Conservation (phyloP, 2,888 invertebrate species). For the Eledone cirrhosa region DNA sequence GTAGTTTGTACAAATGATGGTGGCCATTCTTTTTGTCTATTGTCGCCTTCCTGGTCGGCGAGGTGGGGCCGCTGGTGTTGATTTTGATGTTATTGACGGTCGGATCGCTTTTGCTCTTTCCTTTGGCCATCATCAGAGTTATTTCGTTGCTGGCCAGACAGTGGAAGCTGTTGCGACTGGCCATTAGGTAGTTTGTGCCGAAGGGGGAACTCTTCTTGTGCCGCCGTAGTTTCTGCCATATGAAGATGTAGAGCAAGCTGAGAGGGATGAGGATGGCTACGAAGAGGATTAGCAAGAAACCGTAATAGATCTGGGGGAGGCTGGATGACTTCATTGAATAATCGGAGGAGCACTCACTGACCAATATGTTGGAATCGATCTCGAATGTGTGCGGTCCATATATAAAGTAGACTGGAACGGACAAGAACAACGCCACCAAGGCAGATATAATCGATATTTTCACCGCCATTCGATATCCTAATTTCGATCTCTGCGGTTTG, state of each 20-base stretch:
- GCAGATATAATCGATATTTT: slow-evolving; percentile 5
- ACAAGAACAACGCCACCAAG: not conserved
- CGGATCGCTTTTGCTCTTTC: not conserved
- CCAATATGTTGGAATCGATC: not conserved
- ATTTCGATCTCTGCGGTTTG: slow-evolving; percentile 11
- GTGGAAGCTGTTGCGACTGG: slow-evolving; percentile 23
- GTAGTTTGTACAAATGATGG: slow-evolving; percentile 16
- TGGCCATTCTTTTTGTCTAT: slow-evolving; percentile 9
- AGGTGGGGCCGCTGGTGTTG: not conserved
- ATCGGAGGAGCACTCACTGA: slow-evolving; percentile 14
- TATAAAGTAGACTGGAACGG: not conserved
- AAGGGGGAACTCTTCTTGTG: slow-evolving; percentile 21
- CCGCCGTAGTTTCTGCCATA: slow-evolving; percentile 1
- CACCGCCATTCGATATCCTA: slow-evolving; percentile 1
- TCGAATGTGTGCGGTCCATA: not conserved
- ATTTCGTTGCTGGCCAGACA: not conserved
- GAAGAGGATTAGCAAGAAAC: slow-evolving; percentile 11
- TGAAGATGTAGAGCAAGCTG: not conserved
- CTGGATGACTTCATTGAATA: not conserved
- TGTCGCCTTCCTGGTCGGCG: not conserved
- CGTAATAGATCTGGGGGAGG: slow-evolving; percentile 4
- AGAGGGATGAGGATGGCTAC: slow-evolving; percentile 15
- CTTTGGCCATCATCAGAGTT: not conserved
- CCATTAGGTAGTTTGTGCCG: not conserved
- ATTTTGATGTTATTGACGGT: not conserved